Evolutionary conservation across 92 coral and sea anemone genomes (phyloP), one percentile per base, ranked within the genome.

Genomic region (Umimayanthus kanabou): DNA sequence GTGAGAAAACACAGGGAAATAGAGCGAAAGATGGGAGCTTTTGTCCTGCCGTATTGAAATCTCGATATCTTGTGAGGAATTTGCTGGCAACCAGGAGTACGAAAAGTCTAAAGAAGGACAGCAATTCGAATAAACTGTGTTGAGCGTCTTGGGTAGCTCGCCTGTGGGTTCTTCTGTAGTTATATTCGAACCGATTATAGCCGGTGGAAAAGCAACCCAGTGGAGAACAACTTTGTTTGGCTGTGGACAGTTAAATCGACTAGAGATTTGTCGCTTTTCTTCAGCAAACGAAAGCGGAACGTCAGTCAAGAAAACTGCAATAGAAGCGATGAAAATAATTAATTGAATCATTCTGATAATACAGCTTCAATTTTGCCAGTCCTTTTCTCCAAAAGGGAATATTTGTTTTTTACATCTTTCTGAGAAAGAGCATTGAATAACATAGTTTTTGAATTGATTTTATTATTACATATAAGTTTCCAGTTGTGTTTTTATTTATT

Each of bases 1-100:
- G 73, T 39, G 74, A 43, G 85, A 72, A 61, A 81, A 39, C 18
- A 81, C 85, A 23, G 85, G 85, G 45, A 81, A 81, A 65, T 65
- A 81, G 40, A 81, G 50, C 18, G 85, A 81, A 65, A 58, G 85
- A 43, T 4, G 30, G 55, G 76, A n/a, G 3, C 85, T 67, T 26
- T 65, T 81, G 49, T 81, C 85, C 39, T 20, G 49, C 76, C 85
- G 45, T 39, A 81, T 81, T 40, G 73, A 69, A 28, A 65, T 81
- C 57, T 81, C 85, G 22, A 81, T 61, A 45, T 81, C 75, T 40
- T 65, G 23, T 2, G 85, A 81, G 37, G 73, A 18, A 43, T 39
- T 81, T 18, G 50, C 55, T 6, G 13, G 15, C 30, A 77, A 14
- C 81, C 20, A 25, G 39, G 23, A 77, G 16, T 20, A 23, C 47